phyloP scores from a whole-genome alignment of 35 echinoderm and acorn worm species.

The Apostichopus parvimensis region DNA sequence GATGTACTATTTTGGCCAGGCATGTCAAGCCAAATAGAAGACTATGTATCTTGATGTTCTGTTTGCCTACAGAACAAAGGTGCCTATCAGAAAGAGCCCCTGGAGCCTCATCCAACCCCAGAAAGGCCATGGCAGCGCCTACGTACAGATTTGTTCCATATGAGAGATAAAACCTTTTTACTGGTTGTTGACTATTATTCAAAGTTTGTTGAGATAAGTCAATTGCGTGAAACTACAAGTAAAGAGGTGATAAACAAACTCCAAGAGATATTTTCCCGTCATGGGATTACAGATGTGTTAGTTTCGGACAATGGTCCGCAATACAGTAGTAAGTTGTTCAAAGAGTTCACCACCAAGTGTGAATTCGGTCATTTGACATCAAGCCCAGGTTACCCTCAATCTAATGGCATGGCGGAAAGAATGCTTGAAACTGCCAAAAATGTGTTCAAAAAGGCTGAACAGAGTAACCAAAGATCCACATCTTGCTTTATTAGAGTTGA shows the following conservation, averaged over 20 bases:
- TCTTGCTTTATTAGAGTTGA: background rate
- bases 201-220: background rate
- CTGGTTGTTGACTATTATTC: background rate
- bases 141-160: too few species aligned
- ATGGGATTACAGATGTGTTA: slow-evolving; percentile 49
- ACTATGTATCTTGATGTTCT: background rate
- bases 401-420: slow-evolving; percentile 65
- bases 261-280: slow-evolving; percentile 56
- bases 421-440: slow-evolving; percentile 50
- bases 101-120: too few species aligned
- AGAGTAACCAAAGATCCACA: background rate
- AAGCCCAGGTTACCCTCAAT: slow-evolving; percentile 58
- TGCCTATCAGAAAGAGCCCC: too few species aligned
- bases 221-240: background rate
- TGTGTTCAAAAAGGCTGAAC: slow-evolving; percentile 38
- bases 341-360: slow-evolving; percentile 61
- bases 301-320: slow-evolving; percentile 79
- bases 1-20: background rate
- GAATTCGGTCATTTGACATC: slow-evolving; percentile 62
- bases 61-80: background rate
- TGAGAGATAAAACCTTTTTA: too few species aligned
- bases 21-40: background rate
- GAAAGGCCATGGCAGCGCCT: too few species aligned
- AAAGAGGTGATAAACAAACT: slow-evolving; percentile 30
- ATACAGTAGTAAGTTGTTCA: background rate